Evolutionary conservation across 2,113 vertebrate genomes (phyloP).

Genomic region (Baryphthengus martii): DNA sequence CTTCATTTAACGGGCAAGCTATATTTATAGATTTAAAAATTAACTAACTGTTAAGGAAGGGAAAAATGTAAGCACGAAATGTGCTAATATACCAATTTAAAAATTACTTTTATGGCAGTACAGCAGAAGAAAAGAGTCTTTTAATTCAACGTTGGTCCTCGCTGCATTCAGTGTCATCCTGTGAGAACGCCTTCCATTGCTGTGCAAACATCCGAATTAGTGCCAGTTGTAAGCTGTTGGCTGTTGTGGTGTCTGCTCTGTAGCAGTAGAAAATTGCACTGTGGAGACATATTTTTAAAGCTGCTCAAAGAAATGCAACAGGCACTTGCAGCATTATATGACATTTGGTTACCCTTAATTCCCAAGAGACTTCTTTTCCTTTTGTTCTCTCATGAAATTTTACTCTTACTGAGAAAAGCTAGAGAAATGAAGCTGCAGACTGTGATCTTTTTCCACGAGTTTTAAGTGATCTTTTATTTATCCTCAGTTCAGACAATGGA

Average conservation of each 20-base stretch:
- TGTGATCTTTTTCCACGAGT: neutral
- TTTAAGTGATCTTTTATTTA: conserved; percentile 2
- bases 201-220: neutral
- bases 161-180: neutral
- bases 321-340: neutral
- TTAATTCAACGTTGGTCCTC: neutral
- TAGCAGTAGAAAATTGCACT: neutral
- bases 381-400: neutral
- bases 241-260: neutral
- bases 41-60: neutral
- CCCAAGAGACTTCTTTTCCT: neutral
- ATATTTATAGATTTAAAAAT: neutral
- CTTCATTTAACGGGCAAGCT: neutral
- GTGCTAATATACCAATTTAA: neutral
- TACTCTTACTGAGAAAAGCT: neutral
- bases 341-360: neutral
- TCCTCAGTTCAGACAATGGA: neutral
- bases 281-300: neutral
- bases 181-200: neutral
- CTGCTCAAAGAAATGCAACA: neutral
- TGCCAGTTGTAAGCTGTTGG: neutral
- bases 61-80: neutral
- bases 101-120: neutral
- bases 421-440: neutral
- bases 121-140: neutral